Base-by-base conservation (phyloP, 2,113 vertebrate species). In the Sylvia atricapilla region DNA sequence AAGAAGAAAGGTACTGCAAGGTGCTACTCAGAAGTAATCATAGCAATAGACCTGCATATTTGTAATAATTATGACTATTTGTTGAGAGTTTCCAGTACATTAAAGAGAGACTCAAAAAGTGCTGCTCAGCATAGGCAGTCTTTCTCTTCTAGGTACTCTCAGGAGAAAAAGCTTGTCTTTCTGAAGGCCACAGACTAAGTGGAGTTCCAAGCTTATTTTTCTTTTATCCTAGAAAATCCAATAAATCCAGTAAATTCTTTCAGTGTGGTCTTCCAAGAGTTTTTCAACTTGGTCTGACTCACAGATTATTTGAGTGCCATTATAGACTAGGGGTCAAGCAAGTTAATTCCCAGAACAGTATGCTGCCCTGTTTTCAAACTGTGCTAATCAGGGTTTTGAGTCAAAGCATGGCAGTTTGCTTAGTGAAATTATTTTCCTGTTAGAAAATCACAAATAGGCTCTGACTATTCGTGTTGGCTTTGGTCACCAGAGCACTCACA, bases 161-260 rank as follows among this genome's bases (percentile, higher is more conserved):
- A 46, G 66, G 50, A 93, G 77, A 66, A 88, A 89, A 86, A 90
- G 11, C 49, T 87, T 84, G 46, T 78, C 56, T 78, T 92, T 81
- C 66, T 92, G 91, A 90, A 77, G 89, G 86, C 90, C 49, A 74
- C 23, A 84, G 82, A 47, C 90, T 83, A 96, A 96, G 85, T 84
- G 82, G 84, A 96, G 92, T 92, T 89, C 35, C 58, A 81, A 89
- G 84, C 93, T 96, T 95, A 95, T 95, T 94, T 95, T 96, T 85
- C 87, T 96, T 95, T 97, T 93, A 97, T 95, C 94, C 84, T 87
- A 80, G 83, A 94, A 97, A 96, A 97, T 95, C 96, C 90, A 89
- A 84, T 97, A 97, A 97, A 96, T 87, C 96, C 95, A 93, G 93
- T 95, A 94, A 96, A 96, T 96, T 97, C 93, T 94, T 97, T 95